Base-by-base conservation (phyloP, 2,797 vertebrate genomes). In the Heterohyrax brucei region DNA sequence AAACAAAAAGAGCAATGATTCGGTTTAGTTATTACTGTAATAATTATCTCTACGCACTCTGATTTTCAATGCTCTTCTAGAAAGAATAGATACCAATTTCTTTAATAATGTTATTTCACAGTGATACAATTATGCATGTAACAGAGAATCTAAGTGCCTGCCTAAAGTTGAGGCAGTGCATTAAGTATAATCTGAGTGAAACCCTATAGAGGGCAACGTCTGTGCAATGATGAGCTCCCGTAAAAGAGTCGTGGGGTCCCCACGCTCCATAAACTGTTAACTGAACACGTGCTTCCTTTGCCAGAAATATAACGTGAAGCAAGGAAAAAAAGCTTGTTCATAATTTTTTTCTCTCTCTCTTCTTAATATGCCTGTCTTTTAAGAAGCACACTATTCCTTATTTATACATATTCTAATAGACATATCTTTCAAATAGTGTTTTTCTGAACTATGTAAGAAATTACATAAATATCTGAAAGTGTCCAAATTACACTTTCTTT, bases 151-250 rank as follows among this genome's bases (percentile, higher is more conserved):
- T 93, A 95, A 93, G 56, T 94, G 77, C 21, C 89, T 96, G 77
- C 77, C 28, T 93, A 62, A 92, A 95, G 92, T 13, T 96, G 76
- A 97, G 97, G 76, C 53, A 68, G 78, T 84, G 33, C 84, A 83
- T 96, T 92, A 97, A 97, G 96, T 93, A 56, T 78, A 94, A 94
- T 92, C 88, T 94, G 77, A 97, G 10, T 93, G 61, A 86, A 95
- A 98, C 94, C 33, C 96, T 78, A 94, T 96, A 64, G 53, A 95
- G 91, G 56, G 64, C 80, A 70, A 88, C 26, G 24, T 86, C 73
- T 95, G n/a, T 84, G 21, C 56, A 88, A 26, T 14, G n/a, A 46
- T 87, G 66, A 94, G 33, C 30, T 53, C 72, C 50, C 61, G 13
- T 26, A 93, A 95, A 94, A 87, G 0, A 39, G 77, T 44, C 94